Conservation (phyloP, 2,113 vertebrate species). For the Edolisoma coerulescens region DNA sequence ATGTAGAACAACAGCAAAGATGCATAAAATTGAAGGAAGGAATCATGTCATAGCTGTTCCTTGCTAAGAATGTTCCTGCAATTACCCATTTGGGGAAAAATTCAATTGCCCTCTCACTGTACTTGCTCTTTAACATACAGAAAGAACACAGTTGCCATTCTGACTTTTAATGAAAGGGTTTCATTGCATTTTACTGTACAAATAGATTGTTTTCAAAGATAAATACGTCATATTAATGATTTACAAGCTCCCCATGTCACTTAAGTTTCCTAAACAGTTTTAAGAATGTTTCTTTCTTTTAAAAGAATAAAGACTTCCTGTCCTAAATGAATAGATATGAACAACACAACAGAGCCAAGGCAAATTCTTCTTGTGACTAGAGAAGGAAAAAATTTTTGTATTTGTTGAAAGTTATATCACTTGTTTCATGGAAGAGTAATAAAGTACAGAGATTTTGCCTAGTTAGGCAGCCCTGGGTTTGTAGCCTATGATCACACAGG, state of each 20-base stretch:
- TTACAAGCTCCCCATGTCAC: not conserved
- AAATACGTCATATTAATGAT: not conserved
- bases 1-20: not conserved
- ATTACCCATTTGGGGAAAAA: not conserved
- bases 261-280: not conserved
- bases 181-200: not conserved
- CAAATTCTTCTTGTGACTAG: not conserved
- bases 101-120: not conserved
- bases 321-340: not conserved
- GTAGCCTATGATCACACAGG: not conserved
- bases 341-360: not conserved
- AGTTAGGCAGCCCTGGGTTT: not conserved
- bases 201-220: not conserved
- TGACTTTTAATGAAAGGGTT: not conserved
- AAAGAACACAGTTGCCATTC: not conserved
- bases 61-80: not conserved
- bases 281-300: not conserved
- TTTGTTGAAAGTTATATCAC: not conserved
- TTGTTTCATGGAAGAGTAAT: not conserved
- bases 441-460: not conserved
- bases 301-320: not conserved
- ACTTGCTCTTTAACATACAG: not conserved
- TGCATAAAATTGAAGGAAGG: not conserved
- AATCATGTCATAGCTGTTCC: rapidly evolving
- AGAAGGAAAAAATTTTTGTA: not conserved